Evolutionary conservation across 2,888 invertebrate species (phyloP).

Genomic region (Ephialtes manifestator): DNA sequence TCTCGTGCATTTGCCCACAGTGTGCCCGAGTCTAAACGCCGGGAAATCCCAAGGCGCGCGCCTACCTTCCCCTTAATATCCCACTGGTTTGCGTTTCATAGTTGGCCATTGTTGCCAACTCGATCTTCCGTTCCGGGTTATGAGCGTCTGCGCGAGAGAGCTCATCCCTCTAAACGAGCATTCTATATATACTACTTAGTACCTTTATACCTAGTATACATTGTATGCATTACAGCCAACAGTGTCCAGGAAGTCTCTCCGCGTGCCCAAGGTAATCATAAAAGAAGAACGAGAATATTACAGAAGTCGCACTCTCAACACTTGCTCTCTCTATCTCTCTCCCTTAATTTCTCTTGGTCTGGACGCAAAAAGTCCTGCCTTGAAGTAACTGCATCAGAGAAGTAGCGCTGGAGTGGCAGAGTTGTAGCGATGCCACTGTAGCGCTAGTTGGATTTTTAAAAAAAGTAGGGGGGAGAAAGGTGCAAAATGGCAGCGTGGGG

Average conservation of each 20-base stretch:
- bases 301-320: conserved; percentile 13
- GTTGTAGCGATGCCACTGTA: not conserved
- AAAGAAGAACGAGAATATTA: conserved; percentile 17
- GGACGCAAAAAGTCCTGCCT: not conserved
- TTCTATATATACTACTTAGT: conserved; percentile 14
- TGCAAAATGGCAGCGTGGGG: no score
- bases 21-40: conserved; percentile 28
- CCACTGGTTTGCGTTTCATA: conserved; percentile 21
- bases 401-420: conserved; percentile 1
- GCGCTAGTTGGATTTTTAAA: conserved; percentile 1
- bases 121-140: conserved; percentile 56
- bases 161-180: conserved; percentile 46
- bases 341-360: conserved; percentile 18
- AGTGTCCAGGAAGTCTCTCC: not conserved
- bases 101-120: conserved; percentile 57
- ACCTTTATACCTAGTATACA: conserved; percentile 15
- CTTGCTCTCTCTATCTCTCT: not conserved
- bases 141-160: conserved; percentile 35
- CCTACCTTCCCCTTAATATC: conserved; percentile 11
- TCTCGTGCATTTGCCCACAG: conserved; percentile 39
- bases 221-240: conserved; percentile 14
- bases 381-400: conserved; percentile 31
- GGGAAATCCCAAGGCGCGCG: conserved; percentile 31
- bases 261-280: not conserved
- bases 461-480: no score